Conservation (phyloP, 2,888 invertebrate genomes). For the Drosophila nr. fundita region DNA sequence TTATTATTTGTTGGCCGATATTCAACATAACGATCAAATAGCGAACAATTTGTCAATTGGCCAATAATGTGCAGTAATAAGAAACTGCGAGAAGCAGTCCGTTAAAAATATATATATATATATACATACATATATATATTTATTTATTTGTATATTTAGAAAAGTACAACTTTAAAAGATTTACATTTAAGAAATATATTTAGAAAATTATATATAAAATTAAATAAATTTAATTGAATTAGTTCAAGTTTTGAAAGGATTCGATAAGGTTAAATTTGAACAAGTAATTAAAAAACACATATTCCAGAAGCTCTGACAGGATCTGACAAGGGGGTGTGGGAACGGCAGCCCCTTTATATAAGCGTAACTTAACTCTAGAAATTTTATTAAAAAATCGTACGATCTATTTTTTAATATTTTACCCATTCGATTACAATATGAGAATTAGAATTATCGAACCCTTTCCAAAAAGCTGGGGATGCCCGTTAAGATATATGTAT, state of each 20-base stretch:
- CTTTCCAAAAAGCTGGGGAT: neutral
- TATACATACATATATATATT: too few relatives aligned
- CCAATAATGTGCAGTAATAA: neutral
- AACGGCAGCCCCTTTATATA: too few relatives aligned
- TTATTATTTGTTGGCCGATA: neutral
- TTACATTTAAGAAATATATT: neutral
- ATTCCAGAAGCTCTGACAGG: too few relatives aligned
- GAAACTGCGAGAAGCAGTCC: slow-evolving; percentile 1
- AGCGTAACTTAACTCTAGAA: too few relatives aligned
- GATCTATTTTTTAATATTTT: neutral
- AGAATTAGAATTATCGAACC: neutral
- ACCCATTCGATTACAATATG: neutral
- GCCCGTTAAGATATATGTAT: neutral
- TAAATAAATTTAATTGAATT: neutral
- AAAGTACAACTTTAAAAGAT: neutral
- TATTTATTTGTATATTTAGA: neutral
- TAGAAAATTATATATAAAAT: neutral
- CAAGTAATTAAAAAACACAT: neutral
- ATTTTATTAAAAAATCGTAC: neutral
- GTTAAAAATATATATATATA: neutral
- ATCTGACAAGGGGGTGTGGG: too few relatives aligned
- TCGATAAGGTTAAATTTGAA: neutral
- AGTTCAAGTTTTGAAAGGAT: neutral
- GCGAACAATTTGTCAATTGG: neutral
- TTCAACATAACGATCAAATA: neutral